Conservation (phyloP, 2,888 invertebrate genomes). For the Conus canariensis region DNA sequence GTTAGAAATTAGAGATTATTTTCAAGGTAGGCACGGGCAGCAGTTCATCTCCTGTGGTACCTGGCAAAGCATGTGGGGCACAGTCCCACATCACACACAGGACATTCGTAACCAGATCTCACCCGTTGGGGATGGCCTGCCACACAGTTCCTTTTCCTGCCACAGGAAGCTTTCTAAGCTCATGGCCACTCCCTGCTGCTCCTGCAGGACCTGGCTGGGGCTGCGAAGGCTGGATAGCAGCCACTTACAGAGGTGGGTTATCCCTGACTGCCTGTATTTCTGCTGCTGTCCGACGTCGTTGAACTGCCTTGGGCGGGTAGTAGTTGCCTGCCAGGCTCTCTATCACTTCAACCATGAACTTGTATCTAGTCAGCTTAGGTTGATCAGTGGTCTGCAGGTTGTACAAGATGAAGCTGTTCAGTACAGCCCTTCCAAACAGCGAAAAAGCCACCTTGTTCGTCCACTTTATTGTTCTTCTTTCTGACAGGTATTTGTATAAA, state of each 20-base stretch:
- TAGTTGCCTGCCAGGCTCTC: neutral
- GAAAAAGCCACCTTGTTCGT: conserved; percentile 13
- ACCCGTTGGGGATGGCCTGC: neutral
- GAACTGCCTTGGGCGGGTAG: neutral
- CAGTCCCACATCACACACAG: neutral
- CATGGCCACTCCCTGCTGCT: neutral
- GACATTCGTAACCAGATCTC: neutral
- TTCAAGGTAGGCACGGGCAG: too few species aligned
- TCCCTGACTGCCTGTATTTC: conserved; percentile 2
- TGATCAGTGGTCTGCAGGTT: neutral
- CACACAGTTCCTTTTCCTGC: neutral
- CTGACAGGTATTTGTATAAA: neutral
- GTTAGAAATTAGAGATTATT: too few species aligned
- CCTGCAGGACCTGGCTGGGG: neutral
- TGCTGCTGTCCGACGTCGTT: neutral
- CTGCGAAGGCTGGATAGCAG: neutral
- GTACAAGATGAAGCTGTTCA: conserved; percentile 10
- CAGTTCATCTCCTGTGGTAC: neutral
- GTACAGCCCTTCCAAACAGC: neutral
- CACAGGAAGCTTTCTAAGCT: neutral
- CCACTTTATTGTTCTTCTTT: conserved; percentile 23
- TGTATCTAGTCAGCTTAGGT: conserved; percentile 6
- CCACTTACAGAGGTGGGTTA: neutral
- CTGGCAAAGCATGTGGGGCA: neutral
- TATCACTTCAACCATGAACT: neutral